phyloP scores from a whole-genome alignment of 2,113 vertebrate genomes.

The Thunnus maccoyii region DNA sequence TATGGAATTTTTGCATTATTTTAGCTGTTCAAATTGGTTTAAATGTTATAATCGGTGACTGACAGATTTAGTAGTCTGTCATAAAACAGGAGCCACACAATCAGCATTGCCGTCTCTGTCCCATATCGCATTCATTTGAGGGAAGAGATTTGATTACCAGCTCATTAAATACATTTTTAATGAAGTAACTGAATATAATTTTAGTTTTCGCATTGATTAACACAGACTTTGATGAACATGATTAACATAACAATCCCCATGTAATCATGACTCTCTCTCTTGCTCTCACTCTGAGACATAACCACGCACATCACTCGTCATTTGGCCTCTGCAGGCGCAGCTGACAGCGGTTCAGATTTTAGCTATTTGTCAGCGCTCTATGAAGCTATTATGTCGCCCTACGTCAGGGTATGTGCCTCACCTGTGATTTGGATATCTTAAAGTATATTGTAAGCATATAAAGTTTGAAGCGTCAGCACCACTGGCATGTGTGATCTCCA shows the following conservation, averaged over 20 bases:
- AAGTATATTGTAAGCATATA: background rate
- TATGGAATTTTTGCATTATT: background rate
- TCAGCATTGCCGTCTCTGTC: background rate
- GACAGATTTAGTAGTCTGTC: too few species aligned
- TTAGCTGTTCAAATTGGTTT: background rate
- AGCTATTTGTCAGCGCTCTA: background rate
- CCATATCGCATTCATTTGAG: background rate
- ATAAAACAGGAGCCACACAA: background rate
- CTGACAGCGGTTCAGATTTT: too few species aligned
- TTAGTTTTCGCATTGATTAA: conserved; percentile 41
- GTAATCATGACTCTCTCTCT: background rate
- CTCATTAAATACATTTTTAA: conserved; percentile 36
- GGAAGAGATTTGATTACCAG: conserved; percentile 30
- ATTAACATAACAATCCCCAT: conserved; percentile 1
- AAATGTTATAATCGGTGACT: too few species aligned
- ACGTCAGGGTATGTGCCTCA: too few species aligned
- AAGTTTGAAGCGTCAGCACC: background rate
- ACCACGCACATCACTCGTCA: background rate
- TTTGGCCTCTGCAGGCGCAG: background rate
- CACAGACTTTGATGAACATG: conserved; percentile 4
- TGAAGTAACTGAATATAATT: conserved; percentile 18
- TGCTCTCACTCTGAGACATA: background rate
- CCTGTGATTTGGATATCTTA: background rate
- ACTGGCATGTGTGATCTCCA: background rate
- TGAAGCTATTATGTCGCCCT: too few species aligned